Evolutionary conservation across 2,797 vertebrate species (phyloP).

Genomic region (Phoeniculus purpureus): DNA sequence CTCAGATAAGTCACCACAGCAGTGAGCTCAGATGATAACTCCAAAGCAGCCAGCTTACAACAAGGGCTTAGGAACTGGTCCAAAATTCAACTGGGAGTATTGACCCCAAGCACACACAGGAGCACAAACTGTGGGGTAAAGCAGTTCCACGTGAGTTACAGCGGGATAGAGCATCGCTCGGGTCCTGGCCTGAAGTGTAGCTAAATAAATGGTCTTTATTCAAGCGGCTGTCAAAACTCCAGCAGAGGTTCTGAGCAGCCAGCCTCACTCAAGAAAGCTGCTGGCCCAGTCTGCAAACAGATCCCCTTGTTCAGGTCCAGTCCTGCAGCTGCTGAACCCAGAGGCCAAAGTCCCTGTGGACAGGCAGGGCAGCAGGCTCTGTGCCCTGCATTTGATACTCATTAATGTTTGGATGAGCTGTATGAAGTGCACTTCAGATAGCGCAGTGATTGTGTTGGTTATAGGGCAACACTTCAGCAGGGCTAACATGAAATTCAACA

Average conservation of each 20-base stretch:
- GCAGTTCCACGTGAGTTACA: background rate
- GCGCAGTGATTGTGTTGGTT: background rate
- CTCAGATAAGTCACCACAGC: fast-evolving
- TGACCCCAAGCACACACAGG: background rate
- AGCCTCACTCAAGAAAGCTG: background rate
- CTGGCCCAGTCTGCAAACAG: background rate
- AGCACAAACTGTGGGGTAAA: background rate
- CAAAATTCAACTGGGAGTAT: background rate
- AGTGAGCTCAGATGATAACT: background rate
- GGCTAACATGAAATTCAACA: background rate
- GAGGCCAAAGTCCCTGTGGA: background rate
- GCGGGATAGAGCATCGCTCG: background rate
- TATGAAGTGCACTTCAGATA: background rate
- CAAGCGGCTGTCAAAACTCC: background rate
- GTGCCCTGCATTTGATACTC: background rate
- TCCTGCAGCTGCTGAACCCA: background rate
- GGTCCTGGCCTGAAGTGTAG: background rate
- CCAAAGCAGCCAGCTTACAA: background rate
- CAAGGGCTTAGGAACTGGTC: background rate
- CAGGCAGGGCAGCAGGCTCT: background rate
- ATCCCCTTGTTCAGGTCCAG: background rate
- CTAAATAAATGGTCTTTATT: background rate
- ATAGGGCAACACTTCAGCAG: background rate
- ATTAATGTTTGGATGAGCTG: background rate
- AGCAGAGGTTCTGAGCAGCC: background rate